Percentiles rank a stretch among this genome's conserved stretches.
phyloP scores from a whole-genome alignment of 2,888 invertebrate genomes.

The Sesamia inferens region DNA sequence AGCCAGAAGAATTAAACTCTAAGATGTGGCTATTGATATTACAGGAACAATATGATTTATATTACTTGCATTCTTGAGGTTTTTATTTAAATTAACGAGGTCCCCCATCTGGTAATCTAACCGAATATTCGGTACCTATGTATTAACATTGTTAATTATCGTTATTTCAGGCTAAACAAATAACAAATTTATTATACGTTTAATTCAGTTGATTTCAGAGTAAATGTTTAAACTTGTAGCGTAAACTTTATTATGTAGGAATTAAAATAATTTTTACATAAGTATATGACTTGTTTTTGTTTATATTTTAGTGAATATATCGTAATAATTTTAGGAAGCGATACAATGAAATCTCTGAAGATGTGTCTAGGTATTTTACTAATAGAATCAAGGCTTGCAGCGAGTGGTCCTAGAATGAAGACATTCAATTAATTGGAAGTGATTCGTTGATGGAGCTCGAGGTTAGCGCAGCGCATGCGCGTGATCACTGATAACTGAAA shows the following conservation, averaged over 20 bases:
- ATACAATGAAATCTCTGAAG: not conserved
- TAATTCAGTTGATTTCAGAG: too few relatives aligned
- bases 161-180: too few relatives aligned
- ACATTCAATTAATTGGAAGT: conserved; percentile 36
- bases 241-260: too few relatives aligned
- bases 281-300: too few relatives aligned
- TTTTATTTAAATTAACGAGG: not conserved
- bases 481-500: conserved; percentile 4
- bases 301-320: too few relatives aligned
- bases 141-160: too few relatives aligned
- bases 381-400: conserved; percentile 28
- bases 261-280: too few relatives aligned
- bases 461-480: conserved; percentile 16
- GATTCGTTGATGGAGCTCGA: conserved; percentile 35
- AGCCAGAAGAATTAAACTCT: not conserved
- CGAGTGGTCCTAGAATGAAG: conserved; percentile 19
- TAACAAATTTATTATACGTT: too few relatives aligned
- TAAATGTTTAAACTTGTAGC: too few relatives aligned
- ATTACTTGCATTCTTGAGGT: not conserved
- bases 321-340: too few relatives aligned
- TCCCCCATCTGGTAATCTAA: too few relatives aligned
- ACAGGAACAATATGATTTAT: not conserved
- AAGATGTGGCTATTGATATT: not conserved
- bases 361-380: conserved; percentile 19
- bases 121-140: not conserved